Conservation (phyloP, 2,797 vertebrate genomes). For the Anguilla anguilla region DNA sequence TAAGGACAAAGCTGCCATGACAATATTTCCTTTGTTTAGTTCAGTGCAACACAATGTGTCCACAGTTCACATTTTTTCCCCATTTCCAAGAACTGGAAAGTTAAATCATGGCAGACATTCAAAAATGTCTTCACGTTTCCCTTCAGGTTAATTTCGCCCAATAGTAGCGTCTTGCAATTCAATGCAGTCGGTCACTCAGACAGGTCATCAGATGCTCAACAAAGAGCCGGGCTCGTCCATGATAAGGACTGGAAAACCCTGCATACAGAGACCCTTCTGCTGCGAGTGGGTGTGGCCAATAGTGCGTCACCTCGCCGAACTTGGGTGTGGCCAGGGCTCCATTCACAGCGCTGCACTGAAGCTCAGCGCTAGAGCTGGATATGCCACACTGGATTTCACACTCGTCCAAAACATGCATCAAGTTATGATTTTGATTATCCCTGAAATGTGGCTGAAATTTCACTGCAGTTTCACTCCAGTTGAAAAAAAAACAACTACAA, state of each 20-base stretch:
- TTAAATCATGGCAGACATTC: neutral
- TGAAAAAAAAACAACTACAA: neutral
- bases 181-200: neutral
- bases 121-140: neutral
- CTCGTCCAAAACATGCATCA: neutral
- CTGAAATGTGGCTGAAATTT: slow-evolving; percentile 19
- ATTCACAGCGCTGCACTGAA: too few relatives aligned
- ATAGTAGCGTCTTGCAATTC: neutral
- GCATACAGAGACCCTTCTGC: neutral
- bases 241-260: neutral
- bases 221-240: neutral
- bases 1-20: neutral
- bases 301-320: neutral
- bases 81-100: neutral
- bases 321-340: neutral
- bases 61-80: neutral
- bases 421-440: neutral
- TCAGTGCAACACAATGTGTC: slow-evolving; percentile 1
- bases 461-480: slow-evolving; percentile 59
- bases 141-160: neutral
- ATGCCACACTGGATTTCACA: neutral
- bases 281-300: neutral
- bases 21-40: slow-evolving; percentile 11
- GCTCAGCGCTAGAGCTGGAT: too few relatives aligned
- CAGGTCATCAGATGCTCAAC: too few relatives aligned